Conservation (phyloP, 2,888 invertebrate genomes). For the Diarsia mendica region DNA sequence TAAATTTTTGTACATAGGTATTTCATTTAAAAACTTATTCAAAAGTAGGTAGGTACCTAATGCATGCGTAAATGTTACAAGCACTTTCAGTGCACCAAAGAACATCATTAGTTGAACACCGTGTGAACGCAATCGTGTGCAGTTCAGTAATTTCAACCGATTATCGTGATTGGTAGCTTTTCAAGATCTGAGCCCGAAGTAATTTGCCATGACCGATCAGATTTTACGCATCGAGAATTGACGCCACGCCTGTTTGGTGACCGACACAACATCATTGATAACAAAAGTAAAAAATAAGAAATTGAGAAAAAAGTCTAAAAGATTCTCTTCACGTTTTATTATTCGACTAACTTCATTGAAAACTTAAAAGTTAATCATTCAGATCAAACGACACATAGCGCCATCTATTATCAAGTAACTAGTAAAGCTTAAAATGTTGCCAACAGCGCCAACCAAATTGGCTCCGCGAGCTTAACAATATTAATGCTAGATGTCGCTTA, state of each 20-base stretch:
- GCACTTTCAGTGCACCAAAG: neutral
- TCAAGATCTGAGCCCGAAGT: conserved; percentile 65
- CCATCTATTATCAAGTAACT: conserved; percentile 35
- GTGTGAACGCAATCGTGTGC: conserved; percentile 60
- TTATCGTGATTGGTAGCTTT: conserved; percentile 66
- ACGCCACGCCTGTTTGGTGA: conserved; percentile 67
- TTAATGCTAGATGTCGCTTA: neutral
- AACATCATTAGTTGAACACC: conserved; percentile 40
- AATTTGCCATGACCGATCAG: conserved; percentile 72
- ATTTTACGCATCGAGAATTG: conserved; percentile 69
- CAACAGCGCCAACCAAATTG: conserved; percentile 30
- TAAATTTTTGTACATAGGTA: neutral
- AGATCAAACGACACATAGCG: conserved; percentile 24
- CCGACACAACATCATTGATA: conserved; percentile 47
- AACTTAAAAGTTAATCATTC: neutral
- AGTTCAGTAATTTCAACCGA: conserved; percentile 64
- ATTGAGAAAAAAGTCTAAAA: neutral
- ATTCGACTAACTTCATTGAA: neutral
- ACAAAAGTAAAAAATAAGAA: neutral
- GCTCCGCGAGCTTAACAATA: fast-evolving
- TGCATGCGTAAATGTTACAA: neutral
- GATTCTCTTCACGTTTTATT: neutral
- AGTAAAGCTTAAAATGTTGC: neutral
- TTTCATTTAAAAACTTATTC: neutral
- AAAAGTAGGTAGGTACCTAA: too few species aligned